A percentile compares a stretch with the other conserved stretches of the same genome.
phyloP scores from a whole-genome alignment of 92 coral and sea anemone genomes.

The Metridium senile region DNA sequence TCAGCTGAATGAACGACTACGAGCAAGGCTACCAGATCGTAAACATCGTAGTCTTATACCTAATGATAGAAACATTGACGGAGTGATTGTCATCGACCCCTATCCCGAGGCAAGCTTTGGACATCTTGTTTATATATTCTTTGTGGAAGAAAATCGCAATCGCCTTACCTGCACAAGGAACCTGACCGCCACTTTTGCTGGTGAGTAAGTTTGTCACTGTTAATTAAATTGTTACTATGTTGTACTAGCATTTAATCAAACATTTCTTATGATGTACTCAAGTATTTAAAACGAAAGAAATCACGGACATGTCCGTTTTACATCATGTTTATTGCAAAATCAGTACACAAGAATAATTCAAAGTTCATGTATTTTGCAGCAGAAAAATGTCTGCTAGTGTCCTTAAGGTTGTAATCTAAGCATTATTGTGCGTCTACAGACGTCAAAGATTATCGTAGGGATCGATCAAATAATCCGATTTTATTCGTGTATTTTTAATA shows the following conservation, averaged over 20 bases:
- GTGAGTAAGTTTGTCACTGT: conserved; percentile 53
- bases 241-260: conserved; percentile 6
- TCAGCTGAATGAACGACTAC: conserved; percentile 37
- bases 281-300: too few relatives aligned
- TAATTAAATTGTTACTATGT: conserved; percentile 5
- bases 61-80: conserved; percentile 58
- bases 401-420: conserved; percentile 6
- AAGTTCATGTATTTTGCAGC: background rate
- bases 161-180: conserved; percentile 49
- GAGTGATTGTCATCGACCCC: conserved; percentile 89
- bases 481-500: background rate
- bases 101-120: conserved; percentile 90
- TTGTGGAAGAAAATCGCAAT: conserved; percentile 63
- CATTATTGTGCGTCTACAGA: background rate
- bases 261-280: background rate
- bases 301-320: too few relatives aligned
- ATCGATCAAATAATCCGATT: conserved; percentile 24
- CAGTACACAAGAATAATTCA: background rate
- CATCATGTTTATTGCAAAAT: background rate
- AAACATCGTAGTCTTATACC: conserved; percentile 43
- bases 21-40: conserved; percentile 74
- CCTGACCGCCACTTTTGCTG: conserved; percentile 64
- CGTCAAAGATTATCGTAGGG: conserved; percentile 17
- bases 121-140: conserved; percentile 84
- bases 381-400: background rate